Percentiles rank a stretch among this genome's conserved stretches.
These are phyloP conservation scores for Leptinotarsa texana DNA, from an alignment of 1,140 invertebrate genomes.

Conservation along the genomic window DNA sequence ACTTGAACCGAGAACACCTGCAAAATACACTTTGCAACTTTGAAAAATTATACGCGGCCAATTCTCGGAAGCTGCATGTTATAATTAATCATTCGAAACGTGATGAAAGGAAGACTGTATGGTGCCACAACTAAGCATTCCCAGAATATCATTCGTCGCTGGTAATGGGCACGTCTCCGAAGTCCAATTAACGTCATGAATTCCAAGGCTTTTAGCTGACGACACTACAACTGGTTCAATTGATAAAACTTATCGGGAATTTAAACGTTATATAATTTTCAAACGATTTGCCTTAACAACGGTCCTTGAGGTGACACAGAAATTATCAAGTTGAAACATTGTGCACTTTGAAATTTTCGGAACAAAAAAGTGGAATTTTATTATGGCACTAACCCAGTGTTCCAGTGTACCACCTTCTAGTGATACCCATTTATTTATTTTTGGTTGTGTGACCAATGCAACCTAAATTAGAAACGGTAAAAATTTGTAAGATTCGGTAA, in stretches of 20 bases:
- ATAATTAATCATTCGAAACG: constrained; percentile 7
- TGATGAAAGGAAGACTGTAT: constrained; percentile 9
- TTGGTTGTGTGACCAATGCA: too few relatives aligned
- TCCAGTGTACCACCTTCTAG: too few relatives aligned
- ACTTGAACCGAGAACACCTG: background rate
- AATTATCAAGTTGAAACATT: too few relatives aligned
- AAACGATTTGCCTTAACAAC: too few relatives aligned
- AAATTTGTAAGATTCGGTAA: too few relatives aligned
- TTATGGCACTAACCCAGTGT: too few relatives aligned
- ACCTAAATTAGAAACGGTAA: too few relatives aligned
- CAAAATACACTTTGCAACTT: background rate
- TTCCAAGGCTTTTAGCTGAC: constrained; percentile 1
- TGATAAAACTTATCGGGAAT: background rate
- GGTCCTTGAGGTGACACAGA: too few relatives aligned
- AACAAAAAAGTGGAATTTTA: too few relatives aligned
- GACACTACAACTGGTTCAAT: background rate
- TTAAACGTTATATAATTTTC: too few relatives aligned
- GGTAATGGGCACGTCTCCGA: background rate
- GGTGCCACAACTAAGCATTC: constrained; percentile 14
- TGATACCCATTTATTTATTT: too few relatives aligned
- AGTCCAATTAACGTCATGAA: constrained; percentile 3
- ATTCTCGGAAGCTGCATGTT: constrained; percentile 5
- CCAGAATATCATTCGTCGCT: background rate
- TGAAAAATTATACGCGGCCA: background rate
- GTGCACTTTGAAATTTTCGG: too few relatives aligned